phyloP scores from a whole-genome alignment of 2,113 vertebrate species.

The Bos indicus region DNA sequence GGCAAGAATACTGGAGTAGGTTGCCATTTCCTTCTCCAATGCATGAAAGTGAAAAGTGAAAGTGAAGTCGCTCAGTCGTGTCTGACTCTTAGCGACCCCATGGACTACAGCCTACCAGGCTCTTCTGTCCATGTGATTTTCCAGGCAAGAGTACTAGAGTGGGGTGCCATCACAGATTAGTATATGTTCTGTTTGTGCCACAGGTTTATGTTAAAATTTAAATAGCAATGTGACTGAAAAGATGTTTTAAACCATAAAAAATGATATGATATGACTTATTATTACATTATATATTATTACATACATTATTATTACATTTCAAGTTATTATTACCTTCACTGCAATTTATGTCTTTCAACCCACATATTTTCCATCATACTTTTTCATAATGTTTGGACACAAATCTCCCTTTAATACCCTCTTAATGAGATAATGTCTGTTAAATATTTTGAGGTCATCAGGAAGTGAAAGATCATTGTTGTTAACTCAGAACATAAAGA shows the following conservation, averaged over 20 bases:
- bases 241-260: not conserved
- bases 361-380: not conserved
- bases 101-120: too few species aligned
- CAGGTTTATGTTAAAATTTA: not conserved
- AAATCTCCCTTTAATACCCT: not conserved
- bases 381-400: slow-evolving; percentile 5
- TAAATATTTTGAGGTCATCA: slow-evolving; percentile 12
- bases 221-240: not conserved
- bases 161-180: not conserved
- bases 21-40: too few species aligned
- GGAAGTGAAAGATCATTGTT: slow-evolving; percentile 16
- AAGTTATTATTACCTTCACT: not conserved
- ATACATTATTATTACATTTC: not conserved
- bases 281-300: not conserved
- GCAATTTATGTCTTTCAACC: not conserved
- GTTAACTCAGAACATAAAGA: not conserved
- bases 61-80: too few species aligned
- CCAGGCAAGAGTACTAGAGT: too few species aligned
- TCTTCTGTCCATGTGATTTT: too few species aligned
- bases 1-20: too few species aligned
- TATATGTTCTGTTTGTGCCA: not conserved
- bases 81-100: too few species aligned
- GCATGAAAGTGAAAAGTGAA: too few species aligned
- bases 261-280: not conserved
- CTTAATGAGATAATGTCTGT: slow-evolving; percentile 6